Conservation (phyloP, 2,113 vertebrate genomes). For the Mohoua ochrocephala region DNA sequence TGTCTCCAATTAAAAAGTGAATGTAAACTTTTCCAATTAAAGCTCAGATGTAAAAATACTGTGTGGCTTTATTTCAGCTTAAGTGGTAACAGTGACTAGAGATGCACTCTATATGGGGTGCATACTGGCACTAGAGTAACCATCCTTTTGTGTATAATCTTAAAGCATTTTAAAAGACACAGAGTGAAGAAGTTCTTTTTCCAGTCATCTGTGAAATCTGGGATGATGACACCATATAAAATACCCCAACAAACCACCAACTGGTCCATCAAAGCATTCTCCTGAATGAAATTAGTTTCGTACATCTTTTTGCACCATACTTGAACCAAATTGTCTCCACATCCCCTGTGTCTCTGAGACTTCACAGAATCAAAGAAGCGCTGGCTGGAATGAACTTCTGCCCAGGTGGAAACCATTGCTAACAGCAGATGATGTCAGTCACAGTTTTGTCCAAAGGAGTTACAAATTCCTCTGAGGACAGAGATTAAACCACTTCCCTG, state of each 20-base stretch:
- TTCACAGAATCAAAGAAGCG: background rate
- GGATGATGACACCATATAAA: background rate
- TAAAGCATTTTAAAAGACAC: background rate
- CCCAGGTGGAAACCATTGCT: background rate
- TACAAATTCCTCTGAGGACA: background rate
- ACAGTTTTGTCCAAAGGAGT: background rate
- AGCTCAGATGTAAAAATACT: background rate
- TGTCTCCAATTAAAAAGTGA: background rate
- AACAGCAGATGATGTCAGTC: background rate
- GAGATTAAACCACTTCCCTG: background rate
- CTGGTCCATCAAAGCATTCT: background rate
- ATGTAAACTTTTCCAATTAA: background rate
- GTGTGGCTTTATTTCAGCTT: background rate
- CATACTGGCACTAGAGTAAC: background rate
- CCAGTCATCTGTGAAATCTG: background rate
- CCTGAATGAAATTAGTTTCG: background rate
- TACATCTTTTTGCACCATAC: background rate
- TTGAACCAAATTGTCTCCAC: background rate
- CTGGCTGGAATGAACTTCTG: background rate
- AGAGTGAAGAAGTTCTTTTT: background rate
- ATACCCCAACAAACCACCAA: background rate
- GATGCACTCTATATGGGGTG: background rate
- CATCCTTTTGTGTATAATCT: background rate
- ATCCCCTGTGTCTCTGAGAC: background rate
- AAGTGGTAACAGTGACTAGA: background rate